phyloP scores from a whole-genome alignment of 2,888 invertebrate species.

The Charanyca ferruginea region DNA sequence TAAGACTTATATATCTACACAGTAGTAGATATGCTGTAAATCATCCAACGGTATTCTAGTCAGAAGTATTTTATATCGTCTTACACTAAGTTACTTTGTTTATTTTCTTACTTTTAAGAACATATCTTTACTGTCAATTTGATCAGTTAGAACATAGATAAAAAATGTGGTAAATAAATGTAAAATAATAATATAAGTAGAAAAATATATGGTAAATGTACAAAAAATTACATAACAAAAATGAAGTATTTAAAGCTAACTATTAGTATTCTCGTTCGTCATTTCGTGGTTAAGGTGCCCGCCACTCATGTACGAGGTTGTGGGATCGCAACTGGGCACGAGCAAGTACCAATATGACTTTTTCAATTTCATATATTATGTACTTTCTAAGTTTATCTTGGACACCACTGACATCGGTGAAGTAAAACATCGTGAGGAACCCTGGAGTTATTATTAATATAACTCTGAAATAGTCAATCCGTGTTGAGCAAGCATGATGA shows the following conservation, averaged over 20 bases:
- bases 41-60: conserved; percentile 78
- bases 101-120: conserved; percentile 45
- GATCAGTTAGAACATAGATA: conserved; percentile 24
- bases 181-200: conserved; percentile 32
- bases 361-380: too few species aligned
- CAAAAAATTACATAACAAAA: conserved; percentile 28
- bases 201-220: conserved; percentile 28
- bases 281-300: too few species aligned
- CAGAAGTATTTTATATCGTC: conserved; percentile 74
- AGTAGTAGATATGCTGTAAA: conserved; percentile 58
- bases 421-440: too few species aligned
- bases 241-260: conserved; percentile 51
- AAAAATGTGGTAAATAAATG: conserved; percentile 11
- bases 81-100: conserved; percentile 59
- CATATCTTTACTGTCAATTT: conserved; percentile 52
- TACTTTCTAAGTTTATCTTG: too few species aligned
- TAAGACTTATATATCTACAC: conserved; percentile 43
- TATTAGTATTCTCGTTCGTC: too few species aligned
- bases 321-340: too few species aligned
- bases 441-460: too few species aligned
- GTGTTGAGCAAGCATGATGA: too few species aligned
- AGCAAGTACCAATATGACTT: too few species aligned
- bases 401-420: too few species aligned
- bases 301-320: too few species aligned
- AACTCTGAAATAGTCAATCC: too few species aligned